A percentile compares a stretch with the other conserved stretches of the same genome.
Evolutionary conservation across 2,888 invertebrate species (phyloP).

Genomic region (Sesia bembeciformis): DNA sequence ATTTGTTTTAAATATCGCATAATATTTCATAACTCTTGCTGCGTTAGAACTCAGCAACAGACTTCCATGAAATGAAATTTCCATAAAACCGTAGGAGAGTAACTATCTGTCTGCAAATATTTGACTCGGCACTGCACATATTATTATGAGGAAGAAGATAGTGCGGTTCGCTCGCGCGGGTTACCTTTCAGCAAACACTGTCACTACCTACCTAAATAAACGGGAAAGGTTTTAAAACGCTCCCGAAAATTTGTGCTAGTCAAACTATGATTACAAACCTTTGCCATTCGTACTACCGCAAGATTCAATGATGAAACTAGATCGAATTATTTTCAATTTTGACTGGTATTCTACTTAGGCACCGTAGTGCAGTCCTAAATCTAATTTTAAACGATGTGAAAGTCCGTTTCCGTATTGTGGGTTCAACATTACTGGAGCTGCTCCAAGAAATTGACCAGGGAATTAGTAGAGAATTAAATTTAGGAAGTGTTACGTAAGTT

Average conservation of each 20-base stretch:
- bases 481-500: constrained; percentile 36
- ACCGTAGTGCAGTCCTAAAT: constrained; percentile 50
- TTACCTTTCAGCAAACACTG: constrained; percentile 2
- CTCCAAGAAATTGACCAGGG: constrained; percentile 19
- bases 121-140: constrained; percentile 7
- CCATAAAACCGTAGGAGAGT: constrained; percentile 8
- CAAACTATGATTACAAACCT: background rate
- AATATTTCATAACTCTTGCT: no score
- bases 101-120: constrained; percentile 11
- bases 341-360: constrained; percentile 36
- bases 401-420: constrained; percentile 8
- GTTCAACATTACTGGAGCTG: constrained; percentile 18
- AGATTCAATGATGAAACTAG: constrained; percentile 37
- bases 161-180: constrained; percentile 3
- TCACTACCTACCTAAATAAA: background rate
- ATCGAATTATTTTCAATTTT: constrained; percentile 48
- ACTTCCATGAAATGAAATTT: background rate
- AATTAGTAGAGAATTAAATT: constrained; percentile 42
- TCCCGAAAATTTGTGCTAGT: background rate
- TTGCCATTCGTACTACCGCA: background rate
- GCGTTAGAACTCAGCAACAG: no score
- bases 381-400: constrained; percentile 36
- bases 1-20: no score
- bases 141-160: constrained; percentile 2
- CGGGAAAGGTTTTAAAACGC: background rate